These are phyloP conservation scores for Pelosia muscerda DNA, from an alignment of 2,888 invertebrate genomes.

Conservation along the genomic window DNA sequence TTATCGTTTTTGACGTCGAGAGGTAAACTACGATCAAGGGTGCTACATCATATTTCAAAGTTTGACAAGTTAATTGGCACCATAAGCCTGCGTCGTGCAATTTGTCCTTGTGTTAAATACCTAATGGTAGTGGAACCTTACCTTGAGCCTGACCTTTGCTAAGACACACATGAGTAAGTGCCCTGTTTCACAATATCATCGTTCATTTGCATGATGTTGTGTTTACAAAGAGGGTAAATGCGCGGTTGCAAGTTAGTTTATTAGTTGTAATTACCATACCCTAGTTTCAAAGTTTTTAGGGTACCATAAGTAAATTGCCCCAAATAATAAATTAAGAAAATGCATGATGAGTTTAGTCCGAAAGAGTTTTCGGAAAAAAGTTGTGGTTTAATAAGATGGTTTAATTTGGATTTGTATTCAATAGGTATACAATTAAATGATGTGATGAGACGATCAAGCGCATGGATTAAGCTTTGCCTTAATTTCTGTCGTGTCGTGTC, in stretches of 20 bases:
- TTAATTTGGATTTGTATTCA: too few relatives aligned
- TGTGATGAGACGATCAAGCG: too few relatives aligned
- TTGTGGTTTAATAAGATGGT: too few relatives aligned
- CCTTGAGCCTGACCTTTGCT: conserved; percentile 68
- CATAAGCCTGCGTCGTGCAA: conserved; percentile 57
- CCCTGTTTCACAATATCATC: conserved; percentile 32
- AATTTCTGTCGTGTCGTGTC: too few relatives aligned
- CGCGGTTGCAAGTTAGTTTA: conserved; percentile 1
- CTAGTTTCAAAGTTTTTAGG: background rate
- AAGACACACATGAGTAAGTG: conserved; percentile 16
- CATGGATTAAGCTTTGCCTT: too few relatives aligned
- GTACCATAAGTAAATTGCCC: too few relatives aligned
- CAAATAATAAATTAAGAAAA: too few relatives aligned
- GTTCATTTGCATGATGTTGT: conserved; percentile 26
- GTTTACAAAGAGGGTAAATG: conserved; percentile 9
- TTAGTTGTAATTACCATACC: background rate
- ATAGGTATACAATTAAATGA: too few relatives aligned
- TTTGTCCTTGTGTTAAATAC: conserved; percentile 73
- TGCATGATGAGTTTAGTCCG: too few relatives aligned
- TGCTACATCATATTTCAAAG: conserved; percentile 70
- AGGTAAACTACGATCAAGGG: conserved; percentile 61
- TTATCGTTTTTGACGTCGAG: conserved; percentile 47
- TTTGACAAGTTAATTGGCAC: conserved; percentile 79
- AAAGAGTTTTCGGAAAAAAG: too few relatives aligned
- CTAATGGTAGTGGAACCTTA: conserved; percentile 64